A percentile compares a stretch with the other conserved stretches of the same genome.
Conservation (phyloP, 1,140 invertebrate species). For the Scaptomyza montana region DNA sequence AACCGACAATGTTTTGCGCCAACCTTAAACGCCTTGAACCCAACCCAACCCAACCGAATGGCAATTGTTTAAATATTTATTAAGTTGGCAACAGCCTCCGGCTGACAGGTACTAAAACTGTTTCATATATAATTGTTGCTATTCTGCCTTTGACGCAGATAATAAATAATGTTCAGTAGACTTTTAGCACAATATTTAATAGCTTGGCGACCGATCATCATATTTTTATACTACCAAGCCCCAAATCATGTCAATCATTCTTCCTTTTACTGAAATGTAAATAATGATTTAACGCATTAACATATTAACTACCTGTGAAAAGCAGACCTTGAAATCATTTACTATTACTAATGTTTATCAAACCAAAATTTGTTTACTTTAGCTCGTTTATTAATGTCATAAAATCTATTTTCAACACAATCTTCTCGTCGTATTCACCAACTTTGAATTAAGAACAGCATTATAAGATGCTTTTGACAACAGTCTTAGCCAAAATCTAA, state of each 20-base stretch:
- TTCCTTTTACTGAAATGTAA: neutral
- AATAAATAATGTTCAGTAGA: constrained; percentile 63
- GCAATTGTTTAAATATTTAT: constrained; percentile 74
- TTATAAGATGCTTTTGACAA: neutral
- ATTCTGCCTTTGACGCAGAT: neutral
- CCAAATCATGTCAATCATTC: neutral
- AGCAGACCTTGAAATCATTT: neutral
- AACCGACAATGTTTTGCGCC: constrained; percentile 1
- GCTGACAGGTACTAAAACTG: constrained; percentile 42
- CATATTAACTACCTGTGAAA: neutral
- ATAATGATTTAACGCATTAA: neutral
- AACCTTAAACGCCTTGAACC: constrained; percentile 19
- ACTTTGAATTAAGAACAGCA: too few relatives aligned
- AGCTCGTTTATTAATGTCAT: too few relatives aligned
- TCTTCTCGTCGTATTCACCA: too few relatives aligned
- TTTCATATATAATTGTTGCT: constrained; percentile 41
- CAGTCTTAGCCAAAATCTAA: too few relatives aligned
- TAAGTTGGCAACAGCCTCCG: constrained; percentile 53
- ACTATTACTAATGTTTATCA: neutral
- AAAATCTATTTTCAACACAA: too few relatives aligned
- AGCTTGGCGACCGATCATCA: constrained; percentile 4
- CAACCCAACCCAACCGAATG: constrained; percentile 21
- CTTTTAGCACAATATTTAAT: constrained; percentile 54
- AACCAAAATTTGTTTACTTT: too few relatives aligned
- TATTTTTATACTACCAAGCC: neutral